Evolutionary conservation across 1,140 invertebrate species (phyloP).

Genomic region (Lepidurus packardi): DNA sequence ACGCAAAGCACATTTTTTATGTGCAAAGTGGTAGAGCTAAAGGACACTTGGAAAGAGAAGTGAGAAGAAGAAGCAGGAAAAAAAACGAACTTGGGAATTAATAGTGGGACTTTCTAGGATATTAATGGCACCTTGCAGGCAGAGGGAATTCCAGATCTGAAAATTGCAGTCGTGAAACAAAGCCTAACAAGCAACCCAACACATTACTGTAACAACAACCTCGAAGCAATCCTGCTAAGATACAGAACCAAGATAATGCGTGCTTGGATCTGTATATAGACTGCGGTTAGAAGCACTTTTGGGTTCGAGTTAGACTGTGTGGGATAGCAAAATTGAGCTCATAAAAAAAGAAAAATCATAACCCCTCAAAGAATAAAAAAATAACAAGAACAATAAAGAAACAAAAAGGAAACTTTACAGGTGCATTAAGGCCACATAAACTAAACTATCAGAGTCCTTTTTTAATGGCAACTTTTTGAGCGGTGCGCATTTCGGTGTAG

Average conservation of each 20-base stretch:
- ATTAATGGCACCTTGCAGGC: neutral
- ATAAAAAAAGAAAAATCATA: neutral
- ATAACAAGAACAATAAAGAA: neutral
- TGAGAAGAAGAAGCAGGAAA: neutral
- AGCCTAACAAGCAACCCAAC: slow-evolving; percentile 2
- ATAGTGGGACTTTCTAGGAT: neutral
- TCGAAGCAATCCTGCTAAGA: neutral
- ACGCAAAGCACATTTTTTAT: too few relatives aligned
- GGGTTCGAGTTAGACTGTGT: neutral
- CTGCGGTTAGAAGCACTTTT: neutral
- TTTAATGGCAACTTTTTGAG: too few relatives aligned
- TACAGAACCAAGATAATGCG: too few relatives aligned
- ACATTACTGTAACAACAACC: neutral
- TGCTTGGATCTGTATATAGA: too few relatives aligned
- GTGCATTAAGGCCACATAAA: neutral
- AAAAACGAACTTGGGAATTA: neutral
- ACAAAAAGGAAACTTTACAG: neutral
- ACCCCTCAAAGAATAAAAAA: neutral
- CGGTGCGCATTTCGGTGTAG: neutral
- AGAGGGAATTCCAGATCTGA: neutral
- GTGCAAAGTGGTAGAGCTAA: too few relatives aligned
- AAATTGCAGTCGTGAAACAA: neutral
- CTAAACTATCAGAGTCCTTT: neutral
- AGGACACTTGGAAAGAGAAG: neutral
- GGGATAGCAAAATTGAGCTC: neutral